These are phyloP conservation scores for Griposia aprilina DNA, from an alignment of 2,888 invertebrate genomes.

Conservation along the genomic window DNA sequence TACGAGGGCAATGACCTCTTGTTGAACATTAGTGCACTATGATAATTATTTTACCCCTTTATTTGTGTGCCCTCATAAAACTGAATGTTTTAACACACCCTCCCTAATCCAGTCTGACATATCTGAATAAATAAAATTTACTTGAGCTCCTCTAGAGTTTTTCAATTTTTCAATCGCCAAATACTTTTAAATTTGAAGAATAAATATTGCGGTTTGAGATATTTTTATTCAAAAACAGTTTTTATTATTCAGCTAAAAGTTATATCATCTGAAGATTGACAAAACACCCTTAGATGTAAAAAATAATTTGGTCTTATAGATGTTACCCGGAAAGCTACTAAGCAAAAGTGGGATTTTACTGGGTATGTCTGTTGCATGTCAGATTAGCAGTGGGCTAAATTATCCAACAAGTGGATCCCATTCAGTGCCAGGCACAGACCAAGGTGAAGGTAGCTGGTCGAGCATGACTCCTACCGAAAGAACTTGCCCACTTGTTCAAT, in stretches of 20 bases:
- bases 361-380: too few species aligned
- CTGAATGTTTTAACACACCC: conserved; percentile 7
- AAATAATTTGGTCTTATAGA: not conserved
- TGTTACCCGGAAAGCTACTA: not conserved
- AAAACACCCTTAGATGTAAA: not conserved
- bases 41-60: conserved; percentile 43
- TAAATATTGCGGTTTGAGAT: not conserved
- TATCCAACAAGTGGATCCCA: not conserved
- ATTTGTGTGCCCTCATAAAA: conserved; percentile 28
- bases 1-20: conserved; percentile 46
- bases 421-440: not conserved
- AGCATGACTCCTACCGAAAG: not conserved
- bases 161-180: too few species aligned
- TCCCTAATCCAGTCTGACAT: not conserved
- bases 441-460: too few species aligned
- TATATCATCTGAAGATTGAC: not conserved
- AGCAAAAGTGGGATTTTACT: not conserved
- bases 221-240: not conserved
- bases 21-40: conserved; percentile 30
- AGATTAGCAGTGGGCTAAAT: too few species aligned
- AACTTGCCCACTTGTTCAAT: not conserved
- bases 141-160: not conserved
- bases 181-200: not conserved
- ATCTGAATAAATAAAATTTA: conserved; percentile 12
- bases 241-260: too few species aligned